These are phyloP conservation scores for Herpetotheres cachinnans DNA, from an alignment of 2,113 vertebrate genomes.

Conservation along the genomic window DNA sequence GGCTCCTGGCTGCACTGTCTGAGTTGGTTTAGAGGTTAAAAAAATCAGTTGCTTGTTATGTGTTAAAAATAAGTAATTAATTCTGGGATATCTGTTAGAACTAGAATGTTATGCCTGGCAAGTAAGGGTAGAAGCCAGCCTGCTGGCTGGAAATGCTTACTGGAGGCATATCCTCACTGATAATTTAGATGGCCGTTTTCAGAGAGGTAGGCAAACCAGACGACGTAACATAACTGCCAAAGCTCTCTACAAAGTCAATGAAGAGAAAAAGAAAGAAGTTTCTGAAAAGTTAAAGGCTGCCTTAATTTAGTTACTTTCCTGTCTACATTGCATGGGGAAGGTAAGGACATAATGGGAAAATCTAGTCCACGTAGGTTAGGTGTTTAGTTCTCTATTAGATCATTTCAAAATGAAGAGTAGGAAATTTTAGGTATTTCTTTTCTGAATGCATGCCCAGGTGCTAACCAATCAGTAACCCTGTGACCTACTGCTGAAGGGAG, in stretches of 20 bases:
- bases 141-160: neutral
- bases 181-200: neutral
- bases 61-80: neutral
- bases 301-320: neutral
- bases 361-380: neutral
- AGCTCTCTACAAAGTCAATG: neutral
- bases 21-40: neutral
- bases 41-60: neutral
- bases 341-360: neutral
- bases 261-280: neutral
- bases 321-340: neutral
- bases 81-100: neutral
- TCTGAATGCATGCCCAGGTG: neutral
- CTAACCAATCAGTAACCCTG: neutral
- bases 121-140: neutral
- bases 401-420: neutral
- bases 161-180: neutral
- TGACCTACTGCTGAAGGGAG: neutral
- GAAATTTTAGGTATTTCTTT: neutral
- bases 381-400: neutral
- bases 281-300: neutral
- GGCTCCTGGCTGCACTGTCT: neutral
- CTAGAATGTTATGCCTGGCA: neutral
- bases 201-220: neutral
- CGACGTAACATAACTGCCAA: neutral